Conservation (phyloP, 2,113 vertebrate genomes). For the Pomatostomus ruficeps region DNA sequence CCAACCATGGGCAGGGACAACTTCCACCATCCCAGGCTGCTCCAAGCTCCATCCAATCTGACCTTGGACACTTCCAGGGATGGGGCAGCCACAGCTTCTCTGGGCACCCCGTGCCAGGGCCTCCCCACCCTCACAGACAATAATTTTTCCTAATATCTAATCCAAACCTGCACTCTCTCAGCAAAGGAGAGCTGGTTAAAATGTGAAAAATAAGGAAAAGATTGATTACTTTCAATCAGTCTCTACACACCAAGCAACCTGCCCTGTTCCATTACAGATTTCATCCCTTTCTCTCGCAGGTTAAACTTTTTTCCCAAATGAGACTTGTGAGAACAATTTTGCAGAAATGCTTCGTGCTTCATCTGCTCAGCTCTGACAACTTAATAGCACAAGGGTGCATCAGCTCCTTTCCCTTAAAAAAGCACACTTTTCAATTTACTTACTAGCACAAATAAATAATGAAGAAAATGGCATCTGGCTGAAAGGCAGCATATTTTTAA, state of each 20-base stretch:
- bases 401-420: neutral
- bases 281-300: neutral
- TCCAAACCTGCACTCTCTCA: neutral
- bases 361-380: constrained; percentile 11
- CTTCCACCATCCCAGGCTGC: neutral
- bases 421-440: neutral
- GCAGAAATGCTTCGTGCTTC: neutral
- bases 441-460: constrained; percentile 11
- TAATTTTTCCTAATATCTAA: neutral
- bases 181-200: neutral
- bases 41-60: neutral
- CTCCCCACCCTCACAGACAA: fast-evolving
- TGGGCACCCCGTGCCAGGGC: neutral
- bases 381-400: neutral
- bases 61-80: neutral
- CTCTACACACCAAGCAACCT: neutral
- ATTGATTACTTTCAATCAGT: neutral
- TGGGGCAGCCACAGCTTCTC: neutral
- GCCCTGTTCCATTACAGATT: neutral
- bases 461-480: neutral
- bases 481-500: neutral
- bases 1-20: neutral
- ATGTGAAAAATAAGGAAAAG: neutral
- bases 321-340: neutral
- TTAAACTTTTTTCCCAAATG: neutral